Conservation (phyloP, 2,797 vertebrate species). For the Spea hammondii region DNA sequence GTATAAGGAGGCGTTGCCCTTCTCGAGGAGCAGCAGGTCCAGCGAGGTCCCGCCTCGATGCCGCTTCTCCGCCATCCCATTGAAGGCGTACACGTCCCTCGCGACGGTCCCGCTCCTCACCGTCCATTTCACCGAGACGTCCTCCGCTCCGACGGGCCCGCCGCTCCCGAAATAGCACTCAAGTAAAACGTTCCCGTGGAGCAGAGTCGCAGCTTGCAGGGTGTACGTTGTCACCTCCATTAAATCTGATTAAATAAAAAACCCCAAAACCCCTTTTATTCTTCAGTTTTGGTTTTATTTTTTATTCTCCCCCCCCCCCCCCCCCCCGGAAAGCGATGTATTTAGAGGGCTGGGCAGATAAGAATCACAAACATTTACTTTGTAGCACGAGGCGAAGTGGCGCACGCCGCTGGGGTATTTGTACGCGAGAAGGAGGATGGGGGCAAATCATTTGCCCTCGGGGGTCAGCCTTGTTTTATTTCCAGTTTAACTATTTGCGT, state of each 20-base stretch:
- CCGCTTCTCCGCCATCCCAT: conserved; percentile 44
- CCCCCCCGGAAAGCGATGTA: too few relatives aligned
- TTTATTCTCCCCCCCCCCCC: too few relatives aligned
- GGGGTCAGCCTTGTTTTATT: too few relatives aligned
- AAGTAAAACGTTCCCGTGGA: conserved; percentile 35
- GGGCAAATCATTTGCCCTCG: too few relatives aligned
- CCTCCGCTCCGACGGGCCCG: conserved; percentile 4
- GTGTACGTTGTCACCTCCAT: conserved; percentile 25
- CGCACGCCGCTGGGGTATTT: too few relatives aligned
- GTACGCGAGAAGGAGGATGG: too few relatives aligned
- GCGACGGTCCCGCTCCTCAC: neutral
- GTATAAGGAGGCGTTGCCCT: conserved; percentile 59
- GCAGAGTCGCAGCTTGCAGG: conserved; percentile 7
- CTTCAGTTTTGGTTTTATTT: neutral
- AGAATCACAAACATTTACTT: too few relatives aligned
- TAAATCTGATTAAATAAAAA: conserved; percentile 26
- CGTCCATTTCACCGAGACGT: conserved; percentile 61
- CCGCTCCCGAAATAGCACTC: conserved; percentile 34
- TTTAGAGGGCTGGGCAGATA: too few relatives aligned
- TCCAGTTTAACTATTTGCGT: too few relatives aligned
- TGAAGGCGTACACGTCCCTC: conserved; percentile 55
- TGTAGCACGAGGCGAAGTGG: too few relatives aligned
- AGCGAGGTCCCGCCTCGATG: conserved; percentile 48
- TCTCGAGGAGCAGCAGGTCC: conserved; percentile 43
- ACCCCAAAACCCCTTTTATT: neutral